phyloP scores from a whole-genome alignment of 2,797 vertebrate genomes.

The Crossoptilon crossoptilon region DNA sequence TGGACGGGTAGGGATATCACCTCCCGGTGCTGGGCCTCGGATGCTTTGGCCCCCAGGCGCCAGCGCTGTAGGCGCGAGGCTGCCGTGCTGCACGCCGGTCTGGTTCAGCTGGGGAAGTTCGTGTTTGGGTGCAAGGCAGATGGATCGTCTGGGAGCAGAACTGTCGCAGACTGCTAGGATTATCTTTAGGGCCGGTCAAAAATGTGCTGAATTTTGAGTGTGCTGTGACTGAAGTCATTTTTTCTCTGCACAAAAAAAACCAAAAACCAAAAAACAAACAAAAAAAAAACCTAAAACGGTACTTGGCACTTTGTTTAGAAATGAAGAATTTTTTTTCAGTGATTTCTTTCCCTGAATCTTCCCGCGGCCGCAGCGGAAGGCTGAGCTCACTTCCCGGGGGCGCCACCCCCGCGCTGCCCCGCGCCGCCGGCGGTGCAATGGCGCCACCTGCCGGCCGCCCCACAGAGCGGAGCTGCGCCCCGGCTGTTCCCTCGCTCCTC shows the following conservation, averaged over 20 bases:
- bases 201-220: neutral
- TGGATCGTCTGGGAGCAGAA: rapidly evolving
- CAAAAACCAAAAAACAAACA: too few relatives aligned
- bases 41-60: neutral
- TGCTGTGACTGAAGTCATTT: neutral
- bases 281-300: too few relatives aligned
- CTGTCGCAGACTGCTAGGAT: rapidly evolving
- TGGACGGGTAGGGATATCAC: too few relatives aligned
- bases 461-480: neutral
- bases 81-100: rapidly evolving
- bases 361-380: too few relatives aligned
- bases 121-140: neutral
- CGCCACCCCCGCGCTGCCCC: too few relatives aligned
- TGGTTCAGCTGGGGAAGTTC: too few relatives aligned
- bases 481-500: too few relatives aligned
- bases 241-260: too few relatives aligned
- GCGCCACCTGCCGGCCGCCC: neutral
- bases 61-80: rapidly evolving
- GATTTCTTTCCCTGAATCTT: neutral
- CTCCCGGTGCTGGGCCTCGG: rapidly evolving
- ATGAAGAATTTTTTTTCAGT: neutral
- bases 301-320: neutral
- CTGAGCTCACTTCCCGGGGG: too few relatives aligned
- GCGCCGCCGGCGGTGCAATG: neutral
- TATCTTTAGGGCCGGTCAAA: neutral